Evolutionary conservation across 1,140 invertebrate species (phyloP), one percentile per base, ranked within the genome.

Genomic region (Drosophila nigrodunni): DNA sequence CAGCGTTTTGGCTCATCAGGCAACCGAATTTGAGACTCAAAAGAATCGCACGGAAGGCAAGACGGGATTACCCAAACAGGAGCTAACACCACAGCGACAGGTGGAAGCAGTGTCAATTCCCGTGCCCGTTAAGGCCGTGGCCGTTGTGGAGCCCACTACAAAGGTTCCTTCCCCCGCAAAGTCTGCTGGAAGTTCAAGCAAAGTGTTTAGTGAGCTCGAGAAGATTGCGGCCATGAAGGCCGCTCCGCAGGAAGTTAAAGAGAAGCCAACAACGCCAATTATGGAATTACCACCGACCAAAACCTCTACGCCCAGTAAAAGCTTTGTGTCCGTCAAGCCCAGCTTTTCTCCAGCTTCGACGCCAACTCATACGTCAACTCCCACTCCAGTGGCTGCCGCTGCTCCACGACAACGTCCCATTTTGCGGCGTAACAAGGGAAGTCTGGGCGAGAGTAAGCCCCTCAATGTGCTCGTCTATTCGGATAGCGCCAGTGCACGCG

Each of bases 391-490:
- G 11, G 13, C 55, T 11, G 35, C 49, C 7, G 35, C 49, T 18
- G 50, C 60, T 18, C 41, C 57, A 10, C 58, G 81, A 7, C 11
- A 55, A 13, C 78, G 89, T 15, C 86, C 87, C 1, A 67, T 79
- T 44, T 43, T 91, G 59, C 77, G 69, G 8, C 64, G 85, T 7
- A 79, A 80, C 25, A 92, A 91, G 46, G 68, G 86, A 47, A 91
- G 82, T 46, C 35, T 85, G 15, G 74, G 61, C 15, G 77, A 78
- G 6, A 78, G 77, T 18, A 96, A 97, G 93, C 96, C 97, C 15
- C 96, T 96, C 4, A 97, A 97, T 93, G 94, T 98, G 69, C 93
- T 97, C 25, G 95, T 98, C 37, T 97, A 97, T 92, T 95, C 96
- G 13, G 96, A 97, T 81, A 96, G 96, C 87, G 78, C 94, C 47